Base-by-base conservation (phyloP, 2,113 vertebrate genomes). In the Clarias magur region DNA sequence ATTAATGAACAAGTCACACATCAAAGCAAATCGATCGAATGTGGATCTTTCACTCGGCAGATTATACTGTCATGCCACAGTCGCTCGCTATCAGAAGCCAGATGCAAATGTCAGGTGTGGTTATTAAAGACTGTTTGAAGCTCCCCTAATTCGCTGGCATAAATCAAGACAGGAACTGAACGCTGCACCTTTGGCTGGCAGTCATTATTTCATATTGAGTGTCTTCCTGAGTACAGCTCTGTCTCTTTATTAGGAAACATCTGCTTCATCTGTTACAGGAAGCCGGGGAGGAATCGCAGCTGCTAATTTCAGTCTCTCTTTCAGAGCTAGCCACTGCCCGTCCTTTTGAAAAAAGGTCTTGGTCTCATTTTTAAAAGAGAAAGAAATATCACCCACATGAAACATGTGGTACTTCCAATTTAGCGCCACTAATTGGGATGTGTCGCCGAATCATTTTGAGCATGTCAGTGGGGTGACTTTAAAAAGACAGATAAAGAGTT, bases 11-110 rank as follows among this genome's bases (percentile, higher is more conserved):
- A 85, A 85, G 85, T 85, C 62, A 21, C 73, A 70, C 62, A 78
- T 85, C 79, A 85, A 56, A 85, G 70, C 72, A 85, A 85, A 82
- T 87, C 67, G 53, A 87, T 81, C 75, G 80, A 76, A 81, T 65
- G 57, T 53, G 48, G 82, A 62, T 85, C 53, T 21, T 79, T 57
- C 54, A 12, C 48, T 30, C 15, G 81, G 86, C 80, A 89, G 79
- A 85, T 87, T 87, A 87, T 70, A 82, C 83, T 87, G 88, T 89
- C 80, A 82, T 84, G 34, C 38, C 42, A 59, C 60, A 54, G 83
- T 86, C 57, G 68, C 88, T 87, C 70, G 62, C 88, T 80, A 80
- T 80, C 78, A 79, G 83, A 79, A 56, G 30, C 86, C 38, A 80
- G 70, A 86, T 85, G 84, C 42, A 80, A 80, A 85, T 84, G 86